Percentiles rank a stretch among this genome's conserved stretches.
phyloP scores from a whole-genome alignment of 2,888 invertebrate species.

The Mesorhabditis spiculigera region DNA sequence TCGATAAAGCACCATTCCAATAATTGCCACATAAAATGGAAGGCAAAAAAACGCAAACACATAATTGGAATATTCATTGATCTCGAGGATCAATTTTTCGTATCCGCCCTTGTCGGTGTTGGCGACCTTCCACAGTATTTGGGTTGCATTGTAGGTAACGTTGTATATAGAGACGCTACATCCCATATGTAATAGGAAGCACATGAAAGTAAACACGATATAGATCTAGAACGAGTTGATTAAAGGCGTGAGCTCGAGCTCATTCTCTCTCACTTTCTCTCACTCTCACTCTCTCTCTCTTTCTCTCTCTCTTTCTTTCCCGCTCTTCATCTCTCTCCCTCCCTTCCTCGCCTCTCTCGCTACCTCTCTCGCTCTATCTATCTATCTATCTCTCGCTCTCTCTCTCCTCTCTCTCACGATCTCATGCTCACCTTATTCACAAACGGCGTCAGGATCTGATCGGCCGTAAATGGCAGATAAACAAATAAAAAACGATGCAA shows the following conservation, averaged over 20 bases:
- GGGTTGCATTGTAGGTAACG: neutral
- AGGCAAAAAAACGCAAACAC: neutral
- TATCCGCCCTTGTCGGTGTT: neutral
- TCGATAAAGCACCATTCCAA: constrained; percentile 1
- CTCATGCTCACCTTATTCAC: neutral
- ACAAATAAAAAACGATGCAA: neutral
- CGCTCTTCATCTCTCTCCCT: no score
- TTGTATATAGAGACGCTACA: neutral
- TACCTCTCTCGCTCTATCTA: no score
- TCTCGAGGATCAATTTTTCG: neutral
- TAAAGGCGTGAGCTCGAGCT: no score
- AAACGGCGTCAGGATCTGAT: neutral
- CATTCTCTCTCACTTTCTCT: no score
- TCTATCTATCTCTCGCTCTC: no score
- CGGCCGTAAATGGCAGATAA: neutral
- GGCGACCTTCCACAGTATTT: neutral
- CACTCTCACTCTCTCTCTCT: no score
- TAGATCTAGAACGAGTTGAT: neutral
- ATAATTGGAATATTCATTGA: neutral
- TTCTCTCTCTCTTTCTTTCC: no score
- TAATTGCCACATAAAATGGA: neutral
- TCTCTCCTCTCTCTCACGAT: no score
- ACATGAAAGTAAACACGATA: neutral
- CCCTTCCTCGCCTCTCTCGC: no score
- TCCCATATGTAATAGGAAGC: neutral